A percentile compares a stretch with the other conserved stretches of the same genome.
These are phyloP conservation scores for Alligator mississippiensis DNA, from an alignment of 2,113 vertebrate species.

Conservation along the genomic window DNA sequence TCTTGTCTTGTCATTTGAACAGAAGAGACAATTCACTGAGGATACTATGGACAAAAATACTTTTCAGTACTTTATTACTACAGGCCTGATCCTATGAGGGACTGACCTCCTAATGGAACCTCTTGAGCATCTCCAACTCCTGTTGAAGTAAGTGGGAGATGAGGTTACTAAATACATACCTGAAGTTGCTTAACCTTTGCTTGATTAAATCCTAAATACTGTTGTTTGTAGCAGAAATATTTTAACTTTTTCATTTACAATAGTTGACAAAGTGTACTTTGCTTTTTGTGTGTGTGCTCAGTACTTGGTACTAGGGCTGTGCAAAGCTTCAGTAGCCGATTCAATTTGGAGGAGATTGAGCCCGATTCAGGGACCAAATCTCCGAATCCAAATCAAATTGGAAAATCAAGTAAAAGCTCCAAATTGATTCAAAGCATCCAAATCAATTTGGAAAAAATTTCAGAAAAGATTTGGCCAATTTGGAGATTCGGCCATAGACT, in stretches of 20 bases:
- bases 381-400: too few relatives aligned
- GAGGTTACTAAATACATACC: accelerated
- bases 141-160: neutral
- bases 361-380: too few relatives aligned
- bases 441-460: too few relatives aligned
- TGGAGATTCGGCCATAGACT: too few relatives aligned
- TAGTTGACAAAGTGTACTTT: neutral
- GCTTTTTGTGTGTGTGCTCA: neutral
- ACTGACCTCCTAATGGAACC: accelerated
- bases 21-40: neutral
- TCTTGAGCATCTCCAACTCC: neutral
- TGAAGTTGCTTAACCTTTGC: neutral
- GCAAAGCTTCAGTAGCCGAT: too few relatives aligned
- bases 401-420: too few relatives aligned
- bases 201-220: neutral
- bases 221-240: neutral
- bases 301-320: neutral
- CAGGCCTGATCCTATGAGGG: neutral
- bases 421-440: too few relatives aligned
- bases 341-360: too few relatives aligned
- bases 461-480: too few relatives aligned
- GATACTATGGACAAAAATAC: neutral
- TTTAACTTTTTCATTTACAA: neutral
- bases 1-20: neutral
- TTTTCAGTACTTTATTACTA: neutral